Conservation (phyloP, 2,797 vertebrate genomes). For the Pterois miles region DNA sequence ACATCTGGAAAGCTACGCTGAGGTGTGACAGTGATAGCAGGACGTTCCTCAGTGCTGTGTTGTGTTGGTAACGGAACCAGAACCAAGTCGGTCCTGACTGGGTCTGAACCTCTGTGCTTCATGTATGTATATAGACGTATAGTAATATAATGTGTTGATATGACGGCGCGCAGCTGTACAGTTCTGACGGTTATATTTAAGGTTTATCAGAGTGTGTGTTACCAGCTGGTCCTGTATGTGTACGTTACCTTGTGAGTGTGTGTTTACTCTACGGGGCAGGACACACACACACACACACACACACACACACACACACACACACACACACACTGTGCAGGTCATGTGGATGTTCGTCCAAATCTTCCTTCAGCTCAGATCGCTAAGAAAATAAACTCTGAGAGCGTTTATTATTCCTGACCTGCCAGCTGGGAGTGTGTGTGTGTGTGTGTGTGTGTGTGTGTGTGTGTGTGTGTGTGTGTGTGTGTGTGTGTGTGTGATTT, state of each 20-base stretch:
- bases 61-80: no score
- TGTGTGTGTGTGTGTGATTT: constrained; percentile 20
- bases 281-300: constrained; percentile 12
- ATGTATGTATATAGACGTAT: not conserved
- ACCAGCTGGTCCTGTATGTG: constrained; percentile 52
- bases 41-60: no score
- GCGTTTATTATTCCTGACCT: constrained; percentile 55
- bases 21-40: no score
- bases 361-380: constrained; percentile 51
- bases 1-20: no score
- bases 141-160: not conserved
- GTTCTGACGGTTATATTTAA: not conserved
- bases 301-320: constrained; percentile 17
- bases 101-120: no score
- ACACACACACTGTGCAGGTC: constrained; percentile 31
- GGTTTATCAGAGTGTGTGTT: constrained; percentile 8
- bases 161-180: not conserved
- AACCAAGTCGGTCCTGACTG: no score
- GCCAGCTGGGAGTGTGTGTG: constrained; percentile 24
- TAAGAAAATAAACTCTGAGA: constrained; percentile 65
- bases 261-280: constrained; percentile 47
- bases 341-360: constrained; percentile 54
- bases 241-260: constrained; percentile 49
- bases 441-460: constrained; percentile 17
- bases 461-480: constrained; percentile 21